Evolutionary conservation across 2,797 vertebrate species (phyloP), one percentile per base, ranked within the genome.

Genomic region (Anniella stebbinsi): DNA sequence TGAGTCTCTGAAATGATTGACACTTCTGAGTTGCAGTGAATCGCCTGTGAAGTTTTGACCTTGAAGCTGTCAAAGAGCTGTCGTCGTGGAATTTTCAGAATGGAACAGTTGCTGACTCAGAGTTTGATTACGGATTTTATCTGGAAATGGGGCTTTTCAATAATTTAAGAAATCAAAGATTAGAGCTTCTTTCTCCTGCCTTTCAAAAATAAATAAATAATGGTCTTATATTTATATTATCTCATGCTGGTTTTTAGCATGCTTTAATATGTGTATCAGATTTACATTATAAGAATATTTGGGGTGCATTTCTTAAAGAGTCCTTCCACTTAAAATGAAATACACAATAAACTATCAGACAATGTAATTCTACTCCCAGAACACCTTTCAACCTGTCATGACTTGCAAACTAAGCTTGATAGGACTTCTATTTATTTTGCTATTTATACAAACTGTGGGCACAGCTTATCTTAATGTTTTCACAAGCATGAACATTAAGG

Each of bases 31-130:
- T 94, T 91, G 18, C 11, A 90, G 78, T 72, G 48, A 94, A 93
- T 45, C 90, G 87, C 70, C 89, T 88, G 92, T 83, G 89, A 69
- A 86, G 54, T 93, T 94, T 96, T 93, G 90, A 94, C 93, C 93
- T 93, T 88, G 80, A 94, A 70, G 28, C 33, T 95, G 84, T 91
- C 54, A 48, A 4, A 25, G 70, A 92, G 33, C 82, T 73, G 88
- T 54, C 85, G 91, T 92, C 30, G 7, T 90, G 38, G 60, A 91
- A 51, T 93, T 93, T 90, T 82, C 89, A 81, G 86, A 94, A 86
- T 18, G 33, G 87, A 93, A 54, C 66, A 94, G 30, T 85, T 92
- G 86, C 88, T 95, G 91, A 94, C 73, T 89, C 80, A 88, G 80
- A 93, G 2, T 69, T 80, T 90, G 70, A 88, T 91, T 82, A 93